phyloP scores from a whole-genome alignment of 2,797 vertebrate genomes.

The Aldrovandia affinis region DNA sequence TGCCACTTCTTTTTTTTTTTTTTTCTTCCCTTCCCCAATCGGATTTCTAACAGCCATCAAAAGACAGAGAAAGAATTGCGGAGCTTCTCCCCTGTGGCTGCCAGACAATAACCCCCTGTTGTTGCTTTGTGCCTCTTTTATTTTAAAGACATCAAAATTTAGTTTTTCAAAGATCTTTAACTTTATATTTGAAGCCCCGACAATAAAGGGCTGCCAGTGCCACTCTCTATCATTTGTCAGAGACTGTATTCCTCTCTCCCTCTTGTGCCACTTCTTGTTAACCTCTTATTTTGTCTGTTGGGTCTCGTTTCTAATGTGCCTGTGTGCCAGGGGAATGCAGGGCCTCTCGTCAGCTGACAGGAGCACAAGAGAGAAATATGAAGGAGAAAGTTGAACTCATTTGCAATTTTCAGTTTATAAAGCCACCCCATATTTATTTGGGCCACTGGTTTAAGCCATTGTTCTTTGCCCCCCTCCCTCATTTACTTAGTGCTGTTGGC shows the following conservation, averaged over 20 bases:
- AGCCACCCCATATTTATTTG: conserved; percentile 67
- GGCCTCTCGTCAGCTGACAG: conserved; percentile 87
- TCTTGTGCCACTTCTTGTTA: conserved; percentile 92
- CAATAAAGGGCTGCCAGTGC: conserved; percentile 95
- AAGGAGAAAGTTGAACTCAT: conserved; percentile 81
- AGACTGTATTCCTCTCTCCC: conserved; percentile 86
- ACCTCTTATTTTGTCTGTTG: conserved; percentile 92
- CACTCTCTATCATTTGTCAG: conserved; percentile 94
- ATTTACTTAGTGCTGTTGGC: conserved; percentile 57
- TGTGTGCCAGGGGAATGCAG: conserved; percentile 82
- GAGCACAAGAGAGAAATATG: conserved; percentile 76
- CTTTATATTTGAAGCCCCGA: conserved; percentile 95
- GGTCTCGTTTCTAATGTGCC: conserved; percentile 82
- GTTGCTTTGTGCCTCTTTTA: conserved; percentile 99
- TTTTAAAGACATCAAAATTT: conserved; percentile 99
- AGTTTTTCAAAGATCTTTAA: conserved; percentile 97
- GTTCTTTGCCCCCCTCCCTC: conserved; percentile 56
- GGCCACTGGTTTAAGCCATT: conserved; percentile 62
- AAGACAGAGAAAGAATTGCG: conserved; percentile 97
- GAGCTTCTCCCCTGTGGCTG: conserved; percentile 94
- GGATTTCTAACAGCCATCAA: conserved; percentile 97
- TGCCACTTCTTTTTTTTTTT: conserved; percentile 45
- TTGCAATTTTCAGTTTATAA: conserved; percentile 55
- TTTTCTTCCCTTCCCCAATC: conserved; percentile 83
- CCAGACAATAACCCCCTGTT: conserved; percentile 99